Conservation (phyloP, 2,797 vertebrate species). For the Sternarchorhynchus goeldii region DNA sequence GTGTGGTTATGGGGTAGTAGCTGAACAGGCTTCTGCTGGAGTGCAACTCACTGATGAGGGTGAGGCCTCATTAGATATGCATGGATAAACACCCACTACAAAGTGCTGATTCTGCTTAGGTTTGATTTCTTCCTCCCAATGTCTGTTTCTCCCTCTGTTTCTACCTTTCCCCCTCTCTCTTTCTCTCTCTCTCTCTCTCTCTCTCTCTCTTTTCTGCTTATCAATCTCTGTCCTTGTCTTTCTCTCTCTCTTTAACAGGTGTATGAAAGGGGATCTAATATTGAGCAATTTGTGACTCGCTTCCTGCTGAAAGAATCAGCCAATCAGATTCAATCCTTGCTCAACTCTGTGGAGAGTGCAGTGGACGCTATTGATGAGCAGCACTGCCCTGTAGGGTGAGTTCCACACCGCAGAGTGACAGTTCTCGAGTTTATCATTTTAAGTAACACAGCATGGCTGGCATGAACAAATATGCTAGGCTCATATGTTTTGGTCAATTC, state of each 20-base stretch:
- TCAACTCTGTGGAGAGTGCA: slow-evolving; percentile 94
- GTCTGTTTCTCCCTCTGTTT: neutral
- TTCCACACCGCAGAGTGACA: neutral
- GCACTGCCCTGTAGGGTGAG: slow-evolving; percentile 64
- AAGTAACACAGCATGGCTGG: no score
- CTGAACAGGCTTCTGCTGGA: slow-evolving; percentile 30
- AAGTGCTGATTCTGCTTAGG: slow-evolving; percentile 42
- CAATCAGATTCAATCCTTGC: slow-evolving; percentile 94
- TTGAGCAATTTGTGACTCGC: slow-evolving; percentile 97
- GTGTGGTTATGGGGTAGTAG: slow-evolving; percentile 7
- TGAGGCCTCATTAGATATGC: slow-evolving; percentile 43
- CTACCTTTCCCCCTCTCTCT: neutral
- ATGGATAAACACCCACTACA: slow-evolving; percentile 26
- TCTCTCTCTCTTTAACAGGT: slow-evolving; percentile 73
- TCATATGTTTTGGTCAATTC: no score
- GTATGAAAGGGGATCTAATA: slow-evolving; percentile 89
- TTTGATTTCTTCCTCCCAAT: slow-evolving; percentile 1
- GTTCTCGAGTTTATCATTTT: no score
- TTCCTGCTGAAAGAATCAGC: slow-evolving; percentile 96
- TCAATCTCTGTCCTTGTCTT: no score
- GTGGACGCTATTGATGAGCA: slow-evolving; percentile 96
- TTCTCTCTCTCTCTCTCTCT: neutral
- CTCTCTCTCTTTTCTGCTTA: neutral
- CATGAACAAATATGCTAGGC: no score
- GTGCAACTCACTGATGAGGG: slow-evolving; percentile 13